Conservation (phyloP, 2,113 vertebrate genomes). For the Calyptomena viridis region DNA sequence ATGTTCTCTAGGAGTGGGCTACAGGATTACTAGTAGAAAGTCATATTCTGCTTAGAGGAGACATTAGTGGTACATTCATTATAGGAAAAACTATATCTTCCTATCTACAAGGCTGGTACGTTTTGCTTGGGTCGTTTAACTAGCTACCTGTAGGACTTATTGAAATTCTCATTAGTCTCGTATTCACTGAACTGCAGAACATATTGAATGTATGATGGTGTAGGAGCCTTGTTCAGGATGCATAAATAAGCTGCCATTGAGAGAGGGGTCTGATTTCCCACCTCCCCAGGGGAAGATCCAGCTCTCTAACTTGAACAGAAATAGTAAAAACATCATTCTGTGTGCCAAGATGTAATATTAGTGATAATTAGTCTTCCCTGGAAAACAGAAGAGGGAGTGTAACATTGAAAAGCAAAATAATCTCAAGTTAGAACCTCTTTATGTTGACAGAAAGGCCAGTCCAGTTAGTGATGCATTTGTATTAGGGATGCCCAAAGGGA, state of each 20-base stretch:
- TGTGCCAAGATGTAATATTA: neutral
- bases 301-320: neutral
- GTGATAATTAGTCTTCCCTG: neutral
- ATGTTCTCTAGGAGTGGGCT: neutral
- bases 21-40: neutral
- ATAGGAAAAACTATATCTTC: neutral
- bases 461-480: neutral
- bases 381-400: neutral
- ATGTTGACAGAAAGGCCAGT: neutral
- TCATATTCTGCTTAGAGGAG: neutral
- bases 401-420: neutral
- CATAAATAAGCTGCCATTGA: neutral
- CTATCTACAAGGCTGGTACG: neutral
- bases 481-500: neutral
- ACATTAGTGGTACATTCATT: neutral
- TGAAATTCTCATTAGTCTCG: neutral
- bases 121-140: conserved; percentile 1
- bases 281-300: neutral
- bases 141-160: neutral
- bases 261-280: neutral
- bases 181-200: neutral
- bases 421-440: neutral
- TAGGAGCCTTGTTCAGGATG: neutral
- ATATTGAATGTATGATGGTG: neutral
- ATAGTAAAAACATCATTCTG: neutral